These are phyloP conservation scores for Galeopterus variegatus DNA, from an alignment of 2,113 vertebrate species.

Conservation along the genomic window DNA sequence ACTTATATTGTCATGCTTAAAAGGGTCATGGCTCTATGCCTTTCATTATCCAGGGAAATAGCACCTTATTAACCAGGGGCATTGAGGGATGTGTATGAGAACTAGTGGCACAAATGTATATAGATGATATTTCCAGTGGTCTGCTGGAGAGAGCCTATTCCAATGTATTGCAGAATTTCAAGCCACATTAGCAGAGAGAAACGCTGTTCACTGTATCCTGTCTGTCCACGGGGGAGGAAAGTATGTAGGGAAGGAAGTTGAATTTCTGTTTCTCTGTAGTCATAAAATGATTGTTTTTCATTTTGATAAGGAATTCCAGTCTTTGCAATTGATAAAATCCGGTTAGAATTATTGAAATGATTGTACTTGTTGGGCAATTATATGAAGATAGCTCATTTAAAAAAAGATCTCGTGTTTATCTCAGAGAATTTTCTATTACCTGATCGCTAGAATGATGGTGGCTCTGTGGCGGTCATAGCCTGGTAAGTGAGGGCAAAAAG, in stretches of 20 bases:
- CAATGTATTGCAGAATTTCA: conserved; percentile 59
- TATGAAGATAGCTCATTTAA: conserved; percentile 76
- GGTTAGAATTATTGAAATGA: conserved; percentile 78
- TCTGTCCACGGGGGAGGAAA: conserved; percentile 41
- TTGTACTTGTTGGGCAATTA: neutral
- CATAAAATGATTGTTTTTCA: conserved; percentile 68
- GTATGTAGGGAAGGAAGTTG: neutral
- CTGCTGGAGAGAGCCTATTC: conserved; percentile 63
- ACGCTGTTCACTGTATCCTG: neutral
- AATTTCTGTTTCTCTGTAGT: conserved; percentile 77
- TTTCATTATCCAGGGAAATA: conserved; percentile 36
- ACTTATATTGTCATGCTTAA: neutral
- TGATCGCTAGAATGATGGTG: conserved; percentile 55
- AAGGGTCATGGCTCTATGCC: neutral
- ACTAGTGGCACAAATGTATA: neutral
- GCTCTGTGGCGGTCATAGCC: conserved; percentile 63
- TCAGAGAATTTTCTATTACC: conserved; percentile 67
- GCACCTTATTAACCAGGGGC: conserved; percentile 51
- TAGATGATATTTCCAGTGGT: conserved; percentile 62
- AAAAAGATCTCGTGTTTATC: conserved; percentile 80
- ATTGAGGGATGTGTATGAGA: conserved; percentile 43
- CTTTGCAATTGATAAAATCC: conserved; percentile 76
- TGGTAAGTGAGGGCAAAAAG: conserved; percentile 72
- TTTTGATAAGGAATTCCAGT: conserved; percentile 79
- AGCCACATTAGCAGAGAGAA: conserved; percentile 43